Base-by-base conservation (phyloP, 2,888 invertebrate genomes). In the Eulithis prunata region DNA sequence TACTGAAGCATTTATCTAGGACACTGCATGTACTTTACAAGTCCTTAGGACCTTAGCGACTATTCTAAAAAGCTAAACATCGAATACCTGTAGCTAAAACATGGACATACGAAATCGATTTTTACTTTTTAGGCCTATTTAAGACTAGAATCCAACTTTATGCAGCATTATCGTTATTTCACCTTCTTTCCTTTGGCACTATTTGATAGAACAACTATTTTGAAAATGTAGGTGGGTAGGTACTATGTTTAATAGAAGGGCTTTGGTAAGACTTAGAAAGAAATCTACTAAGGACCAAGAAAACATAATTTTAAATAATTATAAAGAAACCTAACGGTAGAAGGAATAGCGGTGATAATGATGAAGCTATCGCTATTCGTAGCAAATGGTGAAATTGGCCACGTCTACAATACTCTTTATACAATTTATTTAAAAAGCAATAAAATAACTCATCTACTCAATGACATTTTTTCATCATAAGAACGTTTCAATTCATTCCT, bases 11-110 rank as follows among this genome's bases (percentile, higher is more conserved):
- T 54, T 69, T 66, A 74, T 71, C 77, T 78, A 81, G 80, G 77
- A 78, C 74, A 78, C 75, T 74, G 77, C 80, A 84, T 84, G 80
- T 79, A 84, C 66, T 75, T 57, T 46, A 54, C 13, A 76, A 68
- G 77, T 79, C 77, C 81, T 83, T 75, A 80, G 80, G 81, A 82
- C 78, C 77, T 80, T 80, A 80, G 78, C 75, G 69, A 79, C 84
- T 88, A 88, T 78, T 72, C 84, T 88, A 86, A 64, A 82, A 79
- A 86, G 82, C 90, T 90, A 91, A 68, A 89, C 89, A 90, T 77
- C 86, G 79, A 91, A 79, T 88, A 87, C 85, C 88, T 87, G 86
- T 84, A 87, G 76, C 72, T 72, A 71, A 71, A 74, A 85, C 80
- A 83, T 84, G 85, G 86, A 88, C 82, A 82, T 80, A 85, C 83